A percentile compares a stretch with the other conserved stretches of the same genome.
These are phyloP conservation scores for Montipora cactus DNA, from an alignment of 64 coral and sea anemone species.

Conservation along the genomic window DNA sequence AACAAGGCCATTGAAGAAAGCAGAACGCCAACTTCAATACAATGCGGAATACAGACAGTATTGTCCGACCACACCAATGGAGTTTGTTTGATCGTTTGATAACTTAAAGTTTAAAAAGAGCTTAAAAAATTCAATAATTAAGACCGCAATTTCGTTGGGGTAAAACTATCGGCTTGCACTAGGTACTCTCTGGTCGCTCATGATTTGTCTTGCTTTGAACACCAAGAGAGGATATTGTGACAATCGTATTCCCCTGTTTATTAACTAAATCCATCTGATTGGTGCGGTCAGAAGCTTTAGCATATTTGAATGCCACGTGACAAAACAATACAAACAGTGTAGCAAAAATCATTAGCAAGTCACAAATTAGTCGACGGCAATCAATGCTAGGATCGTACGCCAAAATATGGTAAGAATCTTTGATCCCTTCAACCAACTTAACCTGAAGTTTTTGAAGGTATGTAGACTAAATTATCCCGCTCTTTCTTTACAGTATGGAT, in stretches of 20 bases:
- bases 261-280: slow-evolving; percentile 18
- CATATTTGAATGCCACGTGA: slow-evolving; percentile 13
- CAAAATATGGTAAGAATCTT: slow-evolving; percentile 34
- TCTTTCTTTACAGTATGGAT: slow-evolving; percentile 76
- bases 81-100: not conserved
- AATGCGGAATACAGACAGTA: not conserved
- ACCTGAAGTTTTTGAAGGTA: no score
- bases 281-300: not conserved
- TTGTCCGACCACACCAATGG: not conserved
- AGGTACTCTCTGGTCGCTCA: not conserved
- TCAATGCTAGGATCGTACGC: not conserved
- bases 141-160: no score
- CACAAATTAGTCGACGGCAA: not conserved
- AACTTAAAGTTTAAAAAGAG: not conserved
- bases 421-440: not conserved
- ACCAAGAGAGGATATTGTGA: not conserved
- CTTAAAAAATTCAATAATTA: no score
- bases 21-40: not conserved
- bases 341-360: slow-evolving; percentile 13
- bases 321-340: slow-evolving; percentile 29
- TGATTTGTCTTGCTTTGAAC: not conserved
- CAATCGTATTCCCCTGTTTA: not conserved
- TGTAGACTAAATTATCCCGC: not conserved
- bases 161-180: not conserved
- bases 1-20: not conserved